phyloP scores from a whole-genome alignment of 1,140 invertebrate genomes.

The Pygmarrhopalites habei region DNA sequence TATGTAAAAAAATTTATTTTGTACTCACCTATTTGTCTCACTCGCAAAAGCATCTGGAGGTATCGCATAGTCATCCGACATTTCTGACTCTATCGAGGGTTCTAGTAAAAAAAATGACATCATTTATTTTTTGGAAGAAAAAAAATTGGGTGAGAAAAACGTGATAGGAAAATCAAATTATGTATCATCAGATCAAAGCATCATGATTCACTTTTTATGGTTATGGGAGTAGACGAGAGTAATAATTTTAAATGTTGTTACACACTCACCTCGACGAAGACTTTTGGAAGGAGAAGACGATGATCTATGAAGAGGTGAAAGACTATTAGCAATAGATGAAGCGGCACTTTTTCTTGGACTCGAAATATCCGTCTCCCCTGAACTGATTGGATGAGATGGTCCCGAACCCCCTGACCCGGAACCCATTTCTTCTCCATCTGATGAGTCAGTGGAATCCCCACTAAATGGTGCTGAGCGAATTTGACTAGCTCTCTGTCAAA shows the following conservation, averaged over 20 bases:
- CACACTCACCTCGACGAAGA: conserved; percentile 32
- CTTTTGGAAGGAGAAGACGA: conserved; percentile 39
- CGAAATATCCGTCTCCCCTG: conserved; percentile 38
- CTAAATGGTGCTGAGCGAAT: conserved; percentile 91
- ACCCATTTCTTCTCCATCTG: conserved; percentile 66
- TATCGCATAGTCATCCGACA: conserved; percentile 92
- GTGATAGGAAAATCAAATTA: no score
- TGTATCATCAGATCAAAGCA: no score
- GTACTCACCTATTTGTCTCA: conserved; percentile 55
- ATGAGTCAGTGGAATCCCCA: conserved; percentile 89
- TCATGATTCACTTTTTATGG: no score
- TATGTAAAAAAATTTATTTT: no score
- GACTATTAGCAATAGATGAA: conserved; percentile 38
- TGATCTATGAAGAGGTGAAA: conserved; percentile 38
- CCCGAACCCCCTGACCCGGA: conserved; percentile 38
- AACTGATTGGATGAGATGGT: conserved; percentile 38
- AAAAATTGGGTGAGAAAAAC: no score
- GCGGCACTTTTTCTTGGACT: conserved; percentile 38
- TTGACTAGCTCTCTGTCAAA: conserved; percentile 74
- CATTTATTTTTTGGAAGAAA: no score
- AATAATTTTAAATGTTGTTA: background rate
- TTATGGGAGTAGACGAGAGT: no score
- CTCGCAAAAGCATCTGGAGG: conserved; percentile 82
- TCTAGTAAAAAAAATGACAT: conserved; percentile 51
- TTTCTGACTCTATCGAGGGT: conserved; percentile 82